A percentile compares a stretch with the other conserved stretches of the same genome.
Evolutionary conservation across 2,888 invertebrate genomes (phyloP).

Genomic region (Pollenia griseotomentosa): DNA sequence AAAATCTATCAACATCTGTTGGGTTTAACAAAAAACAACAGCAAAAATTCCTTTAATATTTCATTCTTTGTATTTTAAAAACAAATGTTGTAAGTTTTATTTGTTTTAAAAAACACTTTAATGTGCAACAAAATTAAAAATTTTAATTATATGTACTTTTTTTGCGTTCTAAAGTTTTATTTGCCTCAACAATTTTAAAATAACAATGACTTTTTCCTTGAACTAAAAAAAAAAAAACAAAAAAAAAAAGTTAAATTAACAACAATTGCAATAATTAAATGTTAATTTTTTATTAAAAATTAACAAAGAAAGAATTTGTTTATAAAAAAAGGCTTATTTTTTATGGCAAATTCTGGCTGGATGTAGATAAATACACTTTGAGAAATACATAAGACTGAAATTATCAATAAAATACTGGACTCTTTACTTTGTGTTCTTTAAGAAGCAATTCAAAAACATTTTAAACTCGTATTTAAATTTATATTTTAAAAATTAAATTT

Average conservation of each 20-base stretch:
- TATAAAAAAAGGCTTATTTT: not conserved
- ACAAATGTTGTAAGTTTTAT: conserved; percentile 34
- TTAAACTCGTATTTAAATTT: too few species aligned
- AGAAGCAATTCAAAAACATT: too few species aligned
- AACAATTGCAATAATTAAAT: conserved; percentile 54
- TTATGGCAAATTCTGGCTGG: not conserved
- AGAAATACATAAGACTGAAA: not conserved
- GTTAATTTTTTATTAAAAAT: conserved; percentile 52
- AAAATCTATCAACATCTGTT: conserved; percentile 46
- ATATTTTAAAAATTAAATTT: too few species aligned
- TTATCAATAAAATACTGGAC: not conserved
- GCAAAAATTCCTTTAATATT: conserved; percentile 36
- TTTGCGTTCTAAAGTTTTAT: not conserved
- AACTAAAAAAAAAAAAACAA: conserved; percentile 45
- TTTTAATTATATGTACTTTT: not conserved
- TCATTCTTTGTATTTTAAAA: conserved; percentile 28
- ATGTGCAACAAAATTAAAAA: conserved; percentile 17
- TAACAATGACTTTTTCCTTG: conserved; percentile 56
- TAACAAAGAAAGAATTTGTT: conserved; percentile 34
- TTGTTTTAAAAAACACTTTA: conserved; percentile 1
- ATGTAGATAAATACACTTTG: not conserved
- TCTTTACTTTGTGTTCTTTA: too few species aligned
- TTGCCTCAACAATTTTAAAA: conserved; percentile 4
- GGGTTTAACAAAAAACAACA: conserved; percentile 6
- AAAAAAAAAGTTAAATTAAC: conserved; percentile 26